These are phyloP conservation scores for Aphodius granarius DNA, from an alignment of 2,888 invertebrate species.

Conservation along the genomic window DNA sequence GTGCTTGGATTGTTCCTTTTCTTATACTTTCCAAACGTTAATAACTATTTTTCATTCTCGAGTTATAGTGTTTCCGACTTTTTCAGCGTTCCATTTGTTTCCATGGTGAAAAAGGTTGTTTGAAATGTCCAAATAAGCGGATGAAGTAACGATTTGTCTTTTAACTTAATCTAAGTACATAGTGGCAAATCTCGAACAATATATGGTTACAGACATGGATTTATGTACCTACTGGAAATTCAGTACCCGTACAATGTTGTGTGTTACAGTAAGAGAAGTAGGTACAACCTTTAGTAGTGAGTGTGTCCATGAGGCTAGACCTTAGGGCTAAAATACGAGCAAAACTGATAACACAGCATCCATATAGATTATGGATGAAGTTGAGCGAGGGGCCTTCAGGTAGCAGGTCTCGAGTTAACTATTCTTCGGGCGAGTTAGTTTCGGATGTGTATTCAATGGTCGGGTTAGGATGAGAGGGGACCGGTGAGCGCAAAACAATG, in stretches of 20 bases:
- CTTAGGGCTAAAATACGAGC: not conserved
- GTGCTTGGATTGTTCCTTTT: too few species aligned
- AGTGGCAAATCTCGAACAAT: too few species aligned
- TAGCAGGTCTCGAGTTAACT: conserved; percentile 1
- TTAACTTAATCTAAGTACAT: too few species aligned
- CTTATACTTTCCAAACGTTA: too few species aligned
- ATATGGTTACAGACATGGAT: too few species aligned
- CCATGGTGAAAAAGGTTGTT: too few species aligned
- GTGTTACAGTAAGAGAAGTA: not conserved
- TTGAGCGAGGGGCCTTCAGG: not conserved
- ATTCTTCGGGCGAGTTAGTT: conserved; percentile 8
- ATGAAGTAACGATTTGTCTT: too few species aligned
- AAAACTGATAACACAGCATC: not conserved
- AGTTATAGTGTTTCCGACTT: too few species aligned
- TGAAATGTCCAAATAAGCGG: too few species aligned
- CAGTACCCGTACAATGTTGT: not conserved
- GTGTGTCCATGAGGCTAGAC: not conserved
- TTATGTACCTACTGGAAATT: not conserved
- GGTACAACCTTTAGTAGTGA: not conserved
- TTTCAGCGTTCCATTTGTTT: too few species aligned
- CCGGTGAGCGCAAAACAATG: conserved; percentile 47
- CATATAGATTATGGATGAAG: not conserved
- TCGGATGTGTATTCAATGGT: conserved; percentile 14
- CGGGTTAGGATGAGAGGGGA: conserved; percentile 7
- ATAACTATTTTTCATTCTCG: too few species aligned